Conservation (phyloP, 2,888 invertebrate species). For the Zygaena filipendulae region DNA sequence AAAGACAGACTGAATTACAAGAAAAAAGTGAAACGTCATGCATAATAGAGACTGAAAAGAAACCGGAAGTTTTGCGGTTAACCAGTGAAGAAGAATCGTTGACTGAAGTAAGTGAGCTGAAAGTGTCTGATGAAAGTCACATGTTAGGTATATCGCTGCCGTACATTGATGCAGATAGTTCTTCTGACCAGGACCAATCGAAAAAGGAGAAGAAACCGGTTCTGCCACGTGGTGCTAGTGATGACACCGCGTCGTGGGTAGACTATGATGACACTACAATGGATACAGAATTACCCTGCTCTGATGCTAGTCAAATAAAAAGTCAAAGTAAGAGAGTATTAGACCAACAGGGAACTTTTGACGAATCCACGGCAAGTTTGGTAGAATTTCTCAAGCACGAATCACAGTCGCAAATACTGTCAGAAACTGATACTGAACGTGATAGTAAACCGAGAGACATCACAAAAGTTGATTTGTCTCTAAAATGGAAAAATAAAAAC, state of each 20-base stretch:
- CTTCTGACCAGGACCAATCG: constrained; percentile 56
- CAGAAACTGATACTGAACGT: constrained; percentile 54
- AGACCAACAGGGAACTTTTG: constrained; percentile 70
- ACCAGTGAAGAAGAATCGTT: constrained; percentile 77
- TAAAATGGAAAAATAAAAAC: constrained; percentile 64
- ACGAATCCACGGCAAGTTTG: constrained; percentile 66
- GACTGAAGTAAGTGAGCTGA: constrained; percentile 73
- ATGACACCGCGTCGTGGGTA: constrained; percentile 76
- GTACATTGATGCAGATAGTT: constrained; percentile 64
- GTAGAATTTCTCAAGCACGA: constrained; percentile 58
- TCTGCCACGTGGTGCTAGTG: constrained; percentile 66
- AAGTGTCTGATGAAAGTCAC: constrained; percentile 60
- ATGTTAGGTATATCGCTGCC: constrained; percentile 59
- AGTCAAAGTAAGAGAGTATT: constrained; percentile 30
- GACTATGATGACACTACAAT: constrained; percentile 76
- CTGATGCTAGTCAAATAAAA: constrained; percentile 52
- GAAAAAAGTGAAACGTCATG: constrained; percentile 47
- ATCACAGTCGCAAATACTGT: constrained; percentile 40
- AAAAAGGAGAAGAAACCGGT: constrained; percentile 31
- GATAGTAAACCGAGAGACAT: constrained; percentile 30
- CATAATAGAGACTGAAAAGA: constrained; percentile 38
- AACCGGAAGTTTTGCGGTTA: constrained; percentile 57
- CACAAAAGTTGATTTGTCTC: constrained; percentile 38
- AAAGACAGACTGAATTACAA: constrained; percentile 56
- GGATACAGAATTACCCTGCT: constrained; percentile 65